Base-by-base conservation (phyloP, 2,888 invertebrate species). In the Lasiommata megera region DNA sequence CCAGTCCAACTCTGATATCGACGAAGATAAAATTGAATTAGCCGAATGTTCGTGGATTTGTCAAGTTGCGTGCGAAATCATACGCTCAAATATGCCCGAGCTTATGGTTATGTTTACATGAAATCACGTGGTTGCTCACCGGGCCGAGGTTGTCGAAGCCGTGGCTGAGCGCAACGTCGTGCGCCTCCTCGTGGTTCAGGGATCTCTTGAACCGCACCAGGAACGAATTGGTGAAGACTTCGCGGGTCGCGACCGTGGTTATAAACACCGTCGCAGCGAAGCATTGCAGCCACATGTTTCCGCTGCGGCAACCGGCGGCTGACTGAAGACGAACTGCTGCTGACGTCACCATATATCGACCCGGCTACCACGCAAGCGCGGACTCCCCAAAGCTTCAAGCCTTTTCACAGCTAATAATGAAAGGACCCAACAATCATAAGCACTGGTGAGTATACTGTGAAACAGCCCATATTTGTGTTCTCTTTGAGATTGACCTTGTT, bases 161-260 rank as follows among this genome's bases (percentile, higher is more conserved):
- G 84, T 98, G 96, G 76, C 95, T 93, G 66, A 93, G 91, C 61
- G 99, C 99, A 65, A 99, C 93, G 68, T 92, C 85, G 79, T 95
- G 94, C 52, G 97, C 99, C 74, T 95, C 92, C 16, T 94, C 92
- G 69, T 93, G 94, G 58, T 94, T 94, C 61, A 96, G 94, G 63
- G 95, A 94, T 69, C 95, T 93, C 77, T 94, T 94, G 88, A 98
- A 95, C 72, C 95, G 94, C 72, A 99, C 98, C 82, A 97, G 93
- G 92, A 99, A 99, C 56, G 97, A 96, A 89, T 98, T 99, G 82
- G 98, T 99, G 92, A 98, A 97, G 73, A 99, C 94, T 80, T 97
- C 94, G 69, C 80, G 81, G 60, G 85, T 84, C 64, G 82, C 79
- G 68, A 72, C 77, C 71, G 80, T 80, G 69, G 84, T 81, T 72